phyloP scores from a whole-genome alignment of 1,140 invertebrate species.

The Magallana ariakensis region DNA sequence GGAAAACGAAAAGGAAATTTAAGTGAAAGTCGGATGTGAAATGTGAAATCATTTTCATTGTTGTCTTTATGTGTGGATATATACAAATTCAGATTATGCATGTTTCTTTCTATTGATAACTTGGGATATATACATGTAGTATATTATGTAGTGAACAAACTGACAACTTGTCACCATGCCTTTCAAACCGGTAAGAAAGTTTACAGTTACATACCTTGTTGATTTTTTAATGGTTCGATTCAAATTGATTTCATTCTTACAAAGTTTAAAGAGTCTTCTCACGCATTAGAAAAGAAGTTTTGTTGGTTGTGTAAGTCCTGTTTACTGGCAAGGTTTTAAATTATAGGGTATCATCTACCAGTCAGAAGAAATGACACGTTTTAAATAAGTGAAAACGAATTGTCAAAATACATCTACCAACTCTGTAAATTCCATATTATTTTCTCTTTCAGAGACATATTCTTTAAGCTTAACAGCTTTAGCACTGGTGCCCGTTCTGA shows the following conservation, averaged over 20 bases:
- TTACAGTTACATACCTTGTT: conserved; percentile 41
- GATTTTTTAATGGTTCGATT: conserved; percentile 40
- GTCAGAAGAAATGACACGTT: neutral
- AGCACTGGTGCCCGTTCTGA: too few species aligned
- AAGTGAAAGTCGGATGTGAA: conserved; percentile 41
- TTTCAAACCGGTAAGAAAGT: conserved; percentile 56
- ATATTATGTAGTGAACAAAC: conserved; percentile 45
- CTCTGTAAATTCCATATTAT: too few species aligned
- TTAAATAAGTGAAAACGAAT: neutral
- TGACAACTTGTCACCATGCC: conserved; percentile 52
- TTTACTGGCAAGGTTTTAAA: neutral
- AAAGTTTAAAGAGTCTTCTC: conserved; percentile 41
- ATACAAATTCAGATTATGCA: neutral
- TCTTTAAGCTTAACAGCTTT: too few species aligned
- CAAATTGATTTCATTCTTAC: conserved; percentile 36
- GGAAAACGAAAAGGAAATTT: conserved; percentile 39
- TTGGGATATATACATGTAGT: conserved; percentile 34
- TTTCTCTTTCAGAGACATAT: too few species aligned
- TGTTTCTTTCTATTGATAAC: conserved; percentile 1
- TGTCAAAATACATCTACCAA: neutral
- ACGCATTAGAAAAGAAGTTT: conserved; percentile 7
- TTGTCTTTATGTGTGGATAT: neutral
- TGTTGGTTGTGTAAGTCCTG: neutral
- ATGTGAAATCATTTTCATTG: neutral
- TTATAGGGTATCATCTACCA: conserved; percentile 22